Conservation (phyloP, 2,888 invertebrate genomes). For the Julus scandinavius region DNA sequence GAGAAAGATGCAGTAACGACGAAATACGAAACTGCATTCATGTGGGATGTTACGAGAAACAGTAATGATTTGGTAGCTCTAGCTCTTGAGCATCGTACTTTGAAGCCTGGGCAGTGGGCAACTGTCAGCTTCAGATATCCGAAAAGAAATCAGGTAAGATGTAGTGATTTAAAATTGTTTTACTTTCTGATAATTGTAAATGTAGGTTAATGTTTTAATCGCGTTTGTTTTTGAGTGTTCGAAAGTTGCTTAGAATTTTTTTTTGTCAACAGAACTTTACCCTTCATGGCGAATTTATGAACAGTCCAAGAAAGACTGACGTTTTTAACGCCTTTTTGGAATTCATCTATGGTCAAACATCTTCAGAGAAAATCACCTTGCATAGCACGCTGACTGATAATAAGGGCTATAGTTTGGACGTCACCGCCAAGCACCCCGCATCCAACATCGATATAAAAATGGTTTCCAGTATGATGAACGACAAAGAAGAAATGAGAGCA, state of each 20-base stretch:
- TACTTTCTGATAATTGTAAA: too few species aligned
- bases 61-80: conserved; percentile 60
- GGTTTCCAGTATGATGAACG: conserved; percentile 49
- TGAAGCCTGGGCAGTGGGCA: neutral
- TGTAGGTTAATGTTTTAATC: too few species aligned
- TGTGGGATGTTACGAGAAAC: conserved; percentile 62
- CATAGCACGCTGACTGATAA: conserved; percentile 5
- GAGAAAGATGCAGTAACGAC: neutral
- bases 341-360: conserved; percentile 40
- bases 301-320: neutral
- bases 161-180: neutral
- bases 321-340: conserved; percentile 37
- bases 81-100: conserved; percentile 55
- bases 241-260: too few species aligned
- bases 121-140: conserved; percentile 21
- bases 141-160: conserved; percentile 45
- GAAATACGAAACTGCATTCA: conserved; percentile 57
- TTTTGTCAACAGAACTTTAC: conserved; percentile 30
- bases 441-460: conserved; percentile 58
- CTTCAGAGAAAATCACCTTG: conserved; percentile 41
- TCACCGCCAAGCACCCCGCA: conserved; percentile 57
- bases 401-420: conserved; percentile 18
- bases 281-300: conserved; percentile 49
- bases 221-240: too few species aligned
- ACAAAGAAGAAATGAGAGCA: conserved; percentile 51